These are phyloP conservation scores for Dicycla oo DNA, from an alignment of 2,888 invertebrate species.

Conservation along the genomic window DNA sequence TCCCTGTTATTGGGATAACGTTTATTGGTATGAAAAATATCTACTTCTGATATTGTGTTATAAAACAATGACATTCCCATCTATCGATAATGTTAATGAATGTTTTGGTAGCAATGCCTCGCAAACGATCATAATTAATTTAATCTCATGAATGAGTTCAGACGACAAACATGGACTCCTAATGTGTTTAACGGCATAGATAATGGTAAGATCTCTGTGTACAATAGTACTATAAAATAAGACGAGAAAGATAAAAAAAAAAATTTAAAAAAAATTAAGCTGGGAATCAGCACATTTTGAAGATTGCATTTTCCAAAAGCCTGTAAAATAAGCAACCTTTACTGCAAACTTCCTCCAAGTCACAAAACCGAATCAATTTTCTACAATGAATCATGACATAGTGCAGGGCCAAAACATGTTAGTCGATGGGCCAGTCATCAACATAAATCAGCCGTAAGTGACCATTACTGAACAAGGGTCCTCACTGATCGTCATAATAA, in stretches of 20 bases:
- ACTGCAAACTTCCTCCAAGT: not conserved
- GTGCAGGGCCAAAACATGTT: not conserved
- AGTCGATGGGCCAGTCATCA: slow-evolving; percentile 24
- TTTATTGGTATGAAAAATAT: not conserved
- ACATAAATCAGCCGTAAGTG: slow-evolving; percentile 44
- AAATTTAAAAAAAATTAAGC: no score
- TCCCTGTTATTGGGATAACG: not conserved
- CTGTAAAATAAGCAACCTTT: not conserved
- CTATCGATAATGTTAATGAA: not conserved
- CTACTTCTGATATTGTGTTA: not conserved
- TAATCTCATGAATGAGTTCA: slow-evolving; percentile 42
- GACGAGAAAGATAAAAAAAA: not conserved
- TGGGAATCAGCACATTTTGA: not conserved
- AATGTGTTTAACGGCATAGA: slow-evolving; percentile 13
- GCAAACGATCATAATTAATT: slow-evolving; percentile 40
- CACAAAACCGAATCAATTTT: not conserved
- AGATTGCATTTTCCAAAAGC: not conserved
- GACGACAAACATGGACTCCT: slow-evolving; percentile 23
- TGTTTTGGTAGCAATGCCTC: slow-evolving; percentile 20
- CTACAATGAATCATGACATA: not conserved
- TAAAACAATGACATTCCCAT: slow-evolving; percentile 20
- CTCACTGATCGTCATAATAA: slow-evolving; percentile 20
- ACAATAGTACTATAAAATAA: no score
- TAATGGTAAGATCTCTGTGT: not conserved
- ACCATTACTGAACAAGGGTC: slow-evolving; percentile 19